Conservation (phyloP, 2,888 invertebrate species). For the Seira sanloemensis region DNA sequence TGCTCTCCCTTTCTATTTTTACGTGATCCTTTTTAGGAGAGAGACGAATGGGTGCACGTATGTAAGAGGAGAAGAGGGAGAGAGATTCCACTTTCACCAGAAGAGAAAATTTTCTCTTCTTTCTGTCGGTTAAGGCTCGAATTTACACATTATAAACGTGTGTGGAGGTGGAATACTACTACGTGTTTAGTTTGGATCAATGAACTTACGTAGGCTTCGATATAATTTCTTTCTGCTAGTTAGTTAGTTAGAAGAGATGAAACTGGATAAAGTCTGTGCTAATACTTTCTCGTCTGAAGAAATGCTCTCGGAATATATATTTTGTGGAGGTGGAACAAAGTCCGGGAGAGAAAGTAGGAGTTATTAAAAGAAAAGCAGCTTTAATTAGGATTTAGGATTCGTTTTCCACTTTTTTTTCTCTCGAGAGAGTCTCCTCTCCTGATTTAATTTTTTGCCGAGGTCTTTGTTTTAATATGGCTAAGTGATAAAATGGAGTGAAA, state of each 20-base stretch:
- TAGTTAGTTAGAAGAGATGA: neutral
- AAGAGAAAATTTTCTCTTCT: neutral
- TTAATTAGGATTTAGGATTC: conserved; percentile 56
- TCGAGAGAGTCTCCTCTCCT: too few relatives aligned
- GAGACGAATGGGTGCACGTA: neutral
- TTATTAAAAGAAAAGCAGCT: conserved; percentile 24
- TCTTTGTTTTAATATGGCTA: neutral
- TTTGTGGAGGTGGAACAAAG: neutral
- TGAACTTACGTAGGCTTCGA: neutral
- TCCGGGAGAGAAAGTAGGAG: conserved; percentile 10
- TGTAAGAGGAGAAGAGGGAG: too few relatives aligned
- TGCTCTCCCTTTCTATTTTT: neutral
- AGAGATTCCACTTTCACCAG: neutral
- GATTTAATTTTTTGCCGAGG: neutral
- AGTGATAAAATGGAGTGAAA: neutral
- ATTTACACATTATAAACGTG: neutral
- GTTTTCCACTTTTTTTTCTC: neutral
- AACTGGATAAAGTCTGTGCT: conserved; percentile 25
- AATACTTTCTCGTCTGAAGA: neutral
- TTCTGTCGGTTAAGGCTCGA: too few relatives aligned
- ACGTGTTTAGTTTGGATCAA: neutral
- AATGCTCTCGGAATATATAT: neutral
- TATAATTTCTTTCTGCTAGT: neutral
- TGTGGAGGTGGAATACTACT: neutral
- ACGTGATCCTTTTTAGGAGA: neutral